These are phyloP conservation scores for Acanthosoma haemorrhoidale DNA, from an alignment of 2,888 invertebrate species.

Conservation along the genomic window DNA sequence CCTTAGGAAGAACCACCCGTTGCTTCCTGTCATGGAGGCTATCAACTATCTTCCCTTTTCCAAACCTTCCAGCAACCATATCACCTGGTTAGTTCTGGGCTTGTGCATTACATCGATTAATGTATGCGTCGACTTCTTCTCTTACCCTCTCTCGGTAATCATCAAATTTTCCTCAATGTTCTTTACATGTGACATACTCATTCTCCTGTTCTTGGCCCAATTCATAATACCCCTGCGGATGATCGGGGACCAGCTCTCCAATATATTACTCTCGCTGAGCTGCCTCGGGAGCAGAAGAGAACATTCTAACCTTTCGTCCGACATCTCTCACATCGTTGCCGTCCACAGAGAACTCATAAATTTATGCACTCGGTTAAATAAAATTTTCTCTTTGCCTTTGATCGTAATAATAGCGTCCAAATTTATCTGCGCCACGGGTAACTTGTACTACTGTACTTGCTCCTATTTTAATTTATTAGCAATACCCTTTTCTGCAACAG, in stretches of 20 bases:
- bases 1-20: background rate
- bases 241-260: background rate
- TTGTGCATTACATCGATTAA: background rate
- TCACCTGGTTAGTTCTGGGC: background rate
- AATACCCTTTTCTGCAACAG: background rate
- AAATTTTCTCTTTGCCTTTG: background rate
- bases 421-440: background rate
- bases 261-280: background rate
- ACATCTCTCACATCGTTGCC: background rate
- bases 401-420: background rate
- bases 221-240: background rate
- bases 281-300: background rate
- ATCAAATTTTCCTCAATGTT: background rate
- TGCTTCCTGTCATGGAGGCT: background rate
- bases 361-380: background rate
- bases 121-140: background rate
- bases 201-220: background rate
- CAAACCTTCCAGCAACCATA: background rate
- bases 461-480: background rate
- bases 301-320: background rate
- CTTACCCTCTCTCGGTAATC: background rate
- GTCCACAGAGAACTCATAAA: background rate
- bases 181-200: background rate
- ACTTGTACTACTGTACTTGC: background rate
- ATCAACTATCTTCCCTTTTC: background rate